phyloP scores from a whole-genome alignment of 1,140 invertebrate species.

The Drosophila pandora region DNA sequence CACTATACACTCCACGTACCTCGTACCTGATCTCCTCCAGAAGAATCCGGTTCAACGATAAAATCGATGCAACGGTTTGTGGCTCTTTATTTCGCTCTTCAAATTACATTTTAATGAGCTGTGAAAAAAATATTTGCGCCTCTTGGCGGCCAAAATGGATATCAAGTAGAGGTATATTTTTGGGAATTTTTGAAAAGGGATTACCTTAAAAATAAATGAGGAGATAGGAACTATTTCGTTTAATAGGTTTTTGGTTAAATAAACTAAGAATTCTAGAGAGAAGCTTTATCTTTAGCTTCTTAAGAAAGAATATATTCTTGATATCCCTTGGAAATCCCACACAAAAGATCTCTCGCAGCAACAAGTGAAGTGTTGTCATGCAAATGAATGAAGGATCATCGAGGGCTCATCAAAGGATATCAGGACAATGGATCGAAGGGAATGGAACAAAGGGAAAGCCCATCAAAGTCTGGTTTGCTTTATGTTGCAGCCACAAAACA shows the following conservation, averaged over 20 bases:
- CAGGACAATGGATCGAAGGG: constrained; percentile 41
- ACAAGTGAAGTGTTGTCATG: constrained; percentile 50
- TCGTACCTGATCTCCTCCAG: neutral
- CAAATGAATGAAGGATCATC: constrained; percentile 61
- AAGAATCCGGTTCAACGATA: constrained; percentile 43
- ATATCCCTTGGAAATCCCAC: constrained; percentile 11
- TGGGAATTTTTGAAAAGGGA: neutral
- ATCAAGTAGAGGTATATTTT: neutral
- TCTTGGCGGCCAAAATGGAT: constrained; percentile 3
- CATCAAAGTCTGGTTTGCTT: constrained; percentile 38
- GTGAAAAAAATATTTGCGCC: constrained; percentile 77
- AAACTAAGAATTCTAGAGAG: too few species aligned
- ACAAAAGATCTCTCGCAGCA: constrained; percentile 16
- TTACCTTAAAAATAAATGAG: too few species aligned
- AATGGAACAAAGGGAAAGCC: constrained; percentile 53
- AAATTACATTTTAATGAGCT: constrained; percentile 83
- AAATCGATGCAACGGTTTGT: constrained; percentile 76
- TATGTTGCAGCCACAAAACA: constrained; percentile 22
- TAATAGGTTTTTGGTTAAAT: constrained; percentile 1
- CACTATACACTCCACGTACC: constrained; percentile 1
- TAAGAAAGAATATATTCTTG: neutral
- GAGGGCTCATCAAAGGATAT: constrained; percentile 55
- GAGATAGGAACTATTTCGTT: too few species aligned
- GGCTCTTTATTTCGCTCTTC: constrained; percentile 60
- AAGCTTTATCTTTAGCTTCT: too few species aligned